A percentile compares a stretch with the other conserved stretches of the same genome.
Evolutionary conservation across 2,113 vertebrate genomes (phyloP).

Genomic region (Calypte anna): DNA sequence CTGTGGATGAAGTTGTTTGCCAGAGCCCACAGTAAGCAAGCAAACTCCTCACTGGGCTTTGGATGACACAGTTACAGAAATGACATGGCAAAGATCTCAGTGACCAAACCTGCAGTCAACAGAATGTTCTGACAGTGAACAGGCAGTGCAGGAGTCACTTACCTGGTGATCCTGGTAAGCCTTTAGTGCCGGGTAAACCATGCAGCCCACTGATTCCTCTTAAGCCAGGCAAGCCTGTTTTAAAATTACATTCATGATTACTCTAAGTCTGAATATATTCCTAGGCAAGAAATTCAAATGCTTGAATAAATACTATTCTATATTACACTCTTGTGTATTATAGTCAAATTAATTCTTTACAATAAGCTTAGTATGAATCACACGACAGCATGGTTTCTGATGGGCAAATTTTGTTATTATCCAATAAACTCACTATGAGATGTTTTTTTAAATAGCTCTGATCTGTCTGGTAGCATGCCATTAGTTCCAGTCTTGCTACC

Average conservation of each 20-base stretch:
- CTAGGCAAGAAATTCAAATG: background rate
- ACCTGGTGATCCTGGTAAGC: slow-evolving; percentile 86
- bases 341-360: background rate
- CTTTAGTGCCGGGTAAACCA: slow-evolving; percentile 86
- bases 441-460: background rate
- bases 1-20: background rate
- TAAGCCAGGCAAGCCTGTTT: slow-evolving; percentile 84
- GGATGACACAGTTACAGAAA: background rate
- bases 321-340: background rate
- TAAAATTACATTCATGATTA: background rate
- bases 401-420: background rate
- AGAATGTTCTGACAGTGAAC: background rate
- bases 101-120: background rate
- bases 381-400: background rate
- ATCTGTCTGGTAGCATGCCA: background rate
- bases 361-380: background rate
- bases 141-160: background rate
- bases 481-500: slow-evolving; percentile 1
- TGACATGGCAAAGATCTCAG: background rate
- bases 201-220: slow-evolving; percentile 83
- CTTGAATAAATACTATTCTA: background rate
- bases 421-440: background rate
- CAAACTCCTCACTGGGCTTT: background rate
- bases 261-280: background rate
- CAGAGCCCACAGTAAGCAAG: background rate